Evolutionary conservation across 2,888 invertebrate genomes (phyloP).

Genomic region (Didymodactylos carnosus): DNA sequence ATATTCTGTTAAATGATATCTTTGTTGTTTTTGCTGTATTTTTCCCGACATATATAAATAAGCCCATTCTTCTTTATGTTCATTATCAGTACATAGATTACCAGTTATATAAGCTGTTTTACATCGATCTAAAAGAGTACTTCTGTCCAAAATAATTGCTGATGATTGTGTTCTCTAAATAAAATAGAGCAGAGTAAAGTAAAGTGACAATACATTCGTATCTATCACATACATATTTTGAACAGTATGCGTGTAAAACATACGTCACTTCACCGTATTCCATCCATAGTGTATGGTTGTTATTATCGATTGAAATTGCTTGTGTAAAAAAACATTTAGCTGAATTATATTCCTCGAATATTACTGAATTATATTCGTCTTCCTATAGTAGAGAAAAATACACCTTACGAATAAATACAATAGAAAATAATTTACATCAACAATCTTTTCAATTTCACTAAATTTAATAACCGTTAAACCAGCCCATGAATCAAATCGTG

Average conservation of each 20-base stretch:
- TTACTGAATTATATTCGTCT: background rate
- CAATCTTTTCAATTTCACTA: background rate
- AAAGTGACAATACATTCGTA: background rate
- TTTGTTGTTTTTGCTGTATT: background rate
- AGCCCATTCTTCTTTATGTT: background rate
- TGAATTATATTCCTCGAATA: background rate
- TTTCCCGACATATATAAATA: background rate
- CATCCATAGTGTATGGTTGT: background rate
- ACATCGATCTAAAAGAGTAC: background rate
- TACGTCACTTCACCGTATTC: background rate
- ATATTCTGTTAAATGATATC: background rate
- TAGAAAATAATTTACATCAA: background rate
- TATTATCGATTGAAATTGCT: background rate
- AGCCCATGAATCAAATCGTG: slow-evolving; percentile 74
- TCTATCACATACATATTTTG: background rate
- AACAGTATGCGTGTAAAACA: background rate
- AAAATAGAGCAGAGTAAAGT: background rate
- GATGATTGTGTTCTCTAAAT: background rate
- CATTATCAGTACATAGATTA: background rate
- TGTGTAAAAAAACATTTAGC: background rate
- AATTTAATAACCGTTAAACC: background rate
- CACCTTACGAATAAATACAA: background rate
- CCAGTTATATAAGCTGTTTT: background rate
- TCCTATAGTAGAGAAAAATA: background rate
- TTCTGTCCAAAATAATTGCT: background rate